Base-by-base conservation (phyloP, 2,888 invertebrate genomes). In the Aspidapion aeneum region DNA sequence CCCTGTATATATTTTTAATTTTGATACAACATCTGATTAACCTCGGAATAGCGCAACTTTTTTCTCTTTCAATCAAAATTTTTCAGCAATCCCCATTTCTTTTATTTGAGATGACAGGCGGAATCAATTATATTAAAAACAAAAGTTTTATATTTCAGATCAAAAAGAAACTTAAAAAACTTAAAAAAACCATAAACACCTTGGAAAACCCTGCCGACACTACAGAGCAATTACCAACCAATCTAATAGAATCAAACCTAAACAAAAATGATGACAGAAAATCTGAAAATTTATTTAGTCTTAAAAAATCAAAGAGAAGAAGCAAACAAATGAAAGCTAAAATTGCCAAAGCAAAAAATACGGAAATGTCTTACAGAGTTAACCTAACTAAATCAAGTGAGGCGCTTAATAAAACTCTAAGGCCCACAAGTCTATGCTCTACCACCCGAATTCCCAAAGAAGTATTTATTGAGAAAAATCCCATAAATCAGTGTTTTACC, bases 331-430 rank as follows among this genome's bases (percentile, higher is more conserved):
- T 64, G 61, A 66, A 66, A 52, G 62, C 68, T 2, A 76, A 75
- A 70, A 69, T 74, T 9, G 71, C 70, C 5, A 75, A 74, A 68
- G 71, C 74, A 49, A 74, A 75, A 66, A 74, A 66, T 52, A 72
- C 73, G 17, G 74, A 75, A 60, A 58, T 74, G 1, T 68, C 69
- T 1, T 72, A 73, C 64, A 60, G 73, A 52, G 54, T 62, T 35
- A 35, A 35, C 12, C 12, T 35, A 12, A 35, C 35, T 3, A 35
- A 35, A 12, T 35, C 35, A 35, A 35, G 12, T 35, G 35, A 35
- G 35, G 35, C 5, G 5, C 12, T 35, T 3, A 35, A 35, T 35
- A 35, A 35, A 35, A 35, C 3, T 35, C n/a, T n/a, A n/a, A n/a
- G n/a, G n/a, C n/a, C n/a, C n/a, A n/a, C n/a, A n/a, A n/a, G n/a